Conservation (phyloP, 2,113 vertebrate species). For the Puma concolor region DNA sequence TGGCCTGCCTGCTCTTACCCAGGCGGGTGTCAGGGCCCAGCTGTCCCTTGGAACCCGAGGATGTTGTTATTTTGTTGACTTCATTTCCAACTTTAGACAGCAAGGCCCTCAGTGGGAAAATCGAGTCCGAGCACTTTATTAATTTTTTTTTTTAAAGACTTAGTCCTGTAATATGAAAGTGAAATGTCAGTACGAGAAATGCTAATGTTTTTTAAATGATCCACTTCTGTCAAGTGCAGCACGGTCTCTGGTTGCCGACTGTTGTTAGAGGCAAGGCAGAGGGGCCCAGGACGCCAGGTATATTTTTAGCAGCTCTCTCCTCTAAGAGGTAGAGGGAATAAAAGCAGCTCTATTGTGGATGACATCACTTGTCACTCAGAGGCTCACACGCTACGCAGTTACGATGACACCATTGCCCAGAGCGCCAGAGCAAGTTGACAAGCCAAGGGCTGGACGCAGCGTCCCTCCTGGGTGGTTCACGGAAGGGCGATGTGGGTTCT, state of each 20-base stretch:
- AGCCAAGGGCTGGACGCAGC: background rate
- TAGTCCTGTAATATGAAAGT: constrained; percentile 78
- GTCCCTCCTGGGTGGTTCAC: background rate
- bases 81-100: constrained; percentile 83
- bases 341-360: constrained; percentile 72
- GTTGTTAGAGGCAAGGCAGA: constrained; percentile 78
- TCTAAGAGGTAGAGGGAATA: constrained; percentile 77
- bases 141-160: constrained; percentile 78
- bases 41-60: constrained; percentile 81
- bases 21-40: constrained; percentile 70
- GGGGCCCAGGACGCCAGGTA: constrained; percentile 76
- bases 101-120: constrained; percentile 85
- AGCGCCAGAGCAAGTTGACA: constrained; percentile 72
- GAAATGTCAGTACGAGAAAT: constrained; percentile 81
- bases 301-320: constrained; percentile 86
- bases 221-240: constrained; percentile 71
- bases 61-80: constrained; percentile 85
- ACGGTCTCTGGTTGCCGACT: constrained; percentile 72
- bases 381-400: constrained; percentile 49
- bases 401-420: constrained; percentile 61
- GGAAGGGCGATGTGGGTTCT: background rate
- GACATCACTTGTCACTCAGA: constrained; percentile 81
- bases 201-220: constrained; percentile 85
- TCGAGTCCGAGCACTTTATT: constrained; percentile 86
- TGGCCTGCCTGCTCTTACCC: constrained; percentile 74